Evolutionary conservation across 2,888 invertebrate genomes (phyloP), one percentile per base, ranked within the genome.

Genomic region (Habrosyne pyritoides): DNA sequence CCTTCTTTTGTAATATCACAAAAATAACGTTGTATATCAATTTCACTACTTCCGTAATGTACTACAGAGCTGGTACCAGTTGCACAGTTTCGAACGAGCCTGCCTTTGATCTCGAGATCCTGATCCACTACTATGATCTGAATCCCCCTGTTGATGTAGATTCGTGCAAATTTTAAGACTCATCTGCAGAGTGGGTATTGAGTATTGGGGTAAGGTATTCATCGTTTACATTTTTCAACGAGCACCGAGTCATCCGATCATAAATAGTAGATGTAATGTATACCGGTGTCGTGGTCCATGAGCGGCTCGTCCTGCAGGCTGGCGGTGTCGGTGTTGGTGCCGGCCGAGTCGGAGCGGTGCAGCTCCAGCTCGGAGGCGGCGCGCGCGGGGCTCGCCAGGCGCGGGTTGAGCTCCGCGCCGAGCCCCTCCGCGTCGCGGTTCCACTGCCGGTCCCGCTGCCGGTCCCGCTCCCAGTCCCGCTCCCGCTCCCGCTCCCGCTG

Each of bases 341-440:
- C 59, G 55, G 59, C 65, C 21, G 77, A 59, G 47, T 62, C 69
- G 46, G 71, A 54, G 51, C 73, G 73, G 56, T 71, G 75, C 77
- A 87, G 78, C 62, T 86, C 84, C 67, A 83, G 78, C 69, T 80
- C 79, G 42, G 85, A 85, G n/a, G 83, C 72, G 52, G 87, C 83
- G 61, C 86, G 83, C 67, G 65, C 71, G 54, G 68, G 73, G 24
- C 67, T 62, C 36, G 54, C 10, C 51, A 52, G 49, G 55, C 59
- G 53, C 55, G 56, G 42, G 14, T 14, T 49, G 59, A 58, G 58
- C 50, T 47, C 47, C 49, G 50, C 42, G 18, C 21, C 47, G 46
- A 18, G 55, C 47, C 51, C 10, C 47, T 59, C 33, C 55, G 55
- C n/a, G 51, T 30, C 22, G 53, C 54, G 36, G 48, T n/a, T 33